Base-by-base conservation (phyloP, 2,113 vertebrate species). In the Corydoras maculifer region DNA sequence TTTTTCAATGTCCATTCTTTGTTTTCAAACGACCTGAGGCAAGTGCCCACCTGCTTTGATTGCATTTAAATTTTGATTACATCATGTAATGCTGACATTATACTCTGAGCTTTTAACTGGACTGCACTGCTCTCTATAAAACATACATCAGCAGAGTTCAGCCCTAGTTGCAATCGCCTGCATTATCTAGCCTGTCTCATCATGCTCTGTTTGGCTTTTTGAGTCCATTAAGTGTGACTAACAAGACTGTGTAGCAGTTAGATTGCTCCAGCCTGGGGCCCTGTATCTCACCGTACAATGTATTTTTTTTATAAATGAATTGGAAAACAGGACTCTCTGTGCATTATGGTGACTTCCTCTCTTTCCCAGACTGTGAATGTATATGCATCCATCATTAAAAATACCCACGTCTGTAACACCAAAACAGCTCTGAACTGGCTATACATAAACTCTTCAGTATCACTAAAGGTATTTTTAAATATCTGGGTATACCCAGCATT, bases 121-220 rank as follows among this genome's bases (percentile, higher is more conserved):
- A 14, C 50, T 74, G 12, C 54, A 51, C 32, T 57, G 3, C 54
- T n/a, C n/a, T n/a, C 14, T 57, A 14, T 57, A n/a, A 14, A 57
- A 13, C 54, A 14, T n/a, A n/a, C 54, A 57, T 57, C 67, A 77
- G 75, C 60, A 65, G 59, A 32, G 68, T 31, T 35, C 18, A 11
- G 59, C 59, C 35, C 62, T 63, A 65, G 35, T 73, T 51, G 18
- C 18, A 43, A 68, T 50, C 66, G 55, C 65, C 68, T 73, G 75
- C 58, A 50, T 69, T 77, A 78, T 80, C 76, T 77, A 74, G 73
- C 79, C 68, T 81, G 81, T 87, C 85, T 91, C 89, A 86, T 49
- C 75, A 77, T 80, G 82, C 86, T 88, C 82, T 80, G 84, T 87
- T 90, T 86, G 86, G 80, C 78, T 10, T 55, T 63, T 73, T 77